These are phyloP conservation scores for Leucopternis melanops DNA, from an alignment of 2,113 vertebrate genomes.

Conservation along the genomic window DNA sequence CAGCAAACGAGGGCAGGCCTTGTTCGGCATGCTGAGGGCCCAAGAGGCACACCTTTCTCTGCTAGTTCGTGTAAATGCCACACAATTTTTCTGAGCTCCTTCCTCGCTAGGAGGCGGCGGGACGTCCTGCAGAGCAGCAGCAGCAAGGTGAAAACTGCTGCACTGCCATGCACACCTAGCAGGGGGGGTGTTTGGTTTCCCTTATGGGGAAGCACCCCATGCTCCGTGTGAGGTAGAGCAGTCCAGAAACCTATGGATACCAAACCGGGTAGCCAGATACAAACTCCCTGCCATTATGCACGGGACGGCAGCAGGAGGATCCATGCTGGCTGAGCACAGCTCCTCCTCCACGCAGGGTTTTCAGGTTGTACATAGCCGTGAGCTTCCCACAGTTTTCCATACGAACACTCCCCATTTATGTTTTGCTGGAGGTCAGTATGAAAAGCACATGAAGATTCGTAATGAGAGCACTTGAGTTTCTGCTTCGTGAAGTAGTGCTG, in stretches of 20 bases:
- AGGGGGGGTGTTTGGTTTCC: neutral
- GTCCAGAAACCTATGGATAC: neutral
- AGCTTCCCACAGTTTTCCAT: neutral
- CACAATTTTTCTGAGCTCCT: neutral
- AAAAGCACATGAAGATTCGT: neutral
- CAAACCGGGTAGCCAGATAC: neutral
- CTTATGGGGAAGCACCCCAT: neutral
- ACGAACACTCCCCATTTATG: neutral
- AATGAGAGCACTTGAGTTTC: neutral
- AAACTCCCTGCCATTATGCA: rapidly evolving
- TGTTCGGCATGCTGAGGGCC: neutral
- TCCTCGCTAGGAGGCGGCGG: neutral
- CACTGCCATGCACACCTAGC: neutral
- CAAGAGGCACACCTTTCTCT: rapidly evolving
- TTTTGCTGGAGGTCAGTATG: neutral
- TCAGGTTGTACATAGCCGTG: neutral
- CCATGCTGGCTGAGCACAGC: neutral
- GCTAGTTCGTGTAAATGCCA: neutral
- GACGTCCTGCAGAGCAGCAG: neutral
- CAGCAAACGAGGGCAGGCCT: neutral
- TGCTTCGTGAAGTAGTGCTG: neutral
- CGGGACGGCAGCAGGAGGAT: neutral
- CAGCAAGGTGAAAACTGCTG: neutral
- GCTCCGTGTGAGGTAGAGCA: neutral
- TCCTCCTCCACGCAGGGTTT: neutral